Base-by-base conservation (phyloP, 2,888 invertebrate species). In the Eledona agricola region DNA sequence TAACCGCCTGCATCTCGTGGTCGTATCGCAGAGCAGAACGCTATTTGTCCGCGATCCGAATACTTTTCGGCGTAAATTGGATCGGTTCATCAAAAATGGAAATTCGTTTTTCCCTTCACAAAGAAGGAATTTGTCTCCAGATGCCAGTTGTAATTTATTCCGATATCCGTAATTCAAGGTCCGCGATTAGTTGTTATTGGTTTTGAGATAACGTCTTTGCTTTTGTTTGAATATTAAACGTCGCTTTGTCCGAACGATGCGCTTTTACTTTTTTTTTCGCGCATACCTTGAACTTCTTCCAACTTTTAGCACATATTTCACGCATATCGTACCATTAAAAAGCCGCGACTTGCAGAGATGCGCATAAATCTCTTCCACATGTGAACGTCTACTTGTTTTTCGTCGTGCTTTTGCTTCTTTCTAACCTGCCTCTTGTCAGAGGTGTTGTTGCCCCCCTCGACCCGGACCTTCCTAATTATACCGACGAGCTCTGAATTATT, bases 241-340 rank as follows among this genome's bases (percentile, higher is more conserved):
- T 12, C 15, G 2, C 13, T 23, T 9, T 7, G n/a, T 23, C 13
- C 6, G 6, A 35, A 35, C 22, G 17, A 31, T 16, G 16, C 9
- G 7, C 2, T n/a, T 16, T 17, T 32, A 9, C 9, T 9, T 22
- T n/a, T 11, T 38, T 25, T 42, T 11, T 4, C 28, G 19, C 13
- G n/a, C 43, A 43, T 43, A 43, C 43, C 43, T 43, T 43, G 43
- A 43, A 32, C 43, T 43, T 43, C 43, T 43, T 43, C 43, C 43
- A 43, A 43, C 31, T 43, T 43, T 42, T 43, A 13, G 32, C 31
- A 22, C 43, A 43, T 43, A 43, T 43, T 43, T 43, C 43, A 43
- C 32, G 43, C 38, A 38, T 38, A 26, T 19, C 20, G n/a, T 19
- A 4, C 20, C 22, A 35, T 35, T 20, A 25, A 23, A 23, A 31